Percentiles rank a stretch among this genome's conserved stretches.
phyloP scores from a whole-genome alignment of 2,113 vertebrate genomes.

The Ammospiza caudacuta region DNA sequence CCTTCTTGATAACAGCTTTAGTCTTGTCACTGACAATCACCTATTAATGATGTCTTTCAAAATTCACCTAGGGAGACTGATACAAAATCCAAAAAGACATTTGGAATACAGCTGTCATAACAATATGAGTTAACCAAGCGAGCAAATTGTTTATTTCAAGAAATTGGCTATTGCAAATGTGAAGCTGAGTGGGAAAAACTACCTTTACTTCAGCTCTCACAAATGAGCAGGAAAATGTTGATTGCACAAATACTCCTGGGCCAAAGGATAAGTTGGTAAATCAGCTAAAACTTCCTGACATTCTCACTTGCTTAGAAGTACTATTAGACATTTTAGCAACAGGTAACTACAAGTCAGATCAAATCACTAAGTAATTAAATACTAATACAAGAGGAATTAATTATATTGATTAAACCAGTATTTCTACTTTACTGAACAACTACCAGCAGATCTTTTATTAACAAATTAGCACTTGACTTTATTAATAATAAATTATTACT shows the following conservation, averaged over 20 bases:
- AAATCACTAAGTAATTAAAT: background rate
- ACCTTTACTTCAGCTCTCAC: background rate
- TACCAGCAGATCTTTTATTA: background rate
- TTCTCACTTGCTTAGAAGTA: background rate
- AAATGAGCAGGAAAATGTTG: background rate
- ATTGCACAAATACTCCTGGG: background rate
- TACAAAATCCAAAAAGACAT: conserved; percentile 41
- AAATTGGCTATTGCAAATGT: background rate
- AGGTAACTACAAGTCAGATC: background rate
- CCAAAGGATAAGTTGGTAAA: background rate
- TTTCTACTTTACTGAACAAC: background rate
- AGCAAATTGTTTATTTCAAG: conserved; percentile 38
- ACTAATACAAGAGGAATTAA: background rate
- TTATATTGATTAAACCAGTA: background rate
- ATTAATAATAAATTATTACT: background rate
- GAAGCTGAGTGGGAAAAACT: background rate
- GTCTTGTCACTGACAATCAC: conserved; percentile 35
- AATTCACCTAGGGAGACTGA: conserved; percentile 45
- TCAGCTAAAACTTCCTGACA: background rate
- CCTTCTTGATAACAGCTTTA: background rate
- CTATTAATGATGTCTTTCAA: conserved; percentile 40
- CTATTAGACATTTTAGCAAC: background rate
- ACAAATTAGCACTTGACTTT: background rate
- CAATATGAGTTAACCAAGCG: background rate
- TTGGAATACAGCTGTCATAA: conserved; percentile 62